Conservation (phyloP, 2,888 invertebrate genomes). For the Agrilus cyanescens region DNA sequence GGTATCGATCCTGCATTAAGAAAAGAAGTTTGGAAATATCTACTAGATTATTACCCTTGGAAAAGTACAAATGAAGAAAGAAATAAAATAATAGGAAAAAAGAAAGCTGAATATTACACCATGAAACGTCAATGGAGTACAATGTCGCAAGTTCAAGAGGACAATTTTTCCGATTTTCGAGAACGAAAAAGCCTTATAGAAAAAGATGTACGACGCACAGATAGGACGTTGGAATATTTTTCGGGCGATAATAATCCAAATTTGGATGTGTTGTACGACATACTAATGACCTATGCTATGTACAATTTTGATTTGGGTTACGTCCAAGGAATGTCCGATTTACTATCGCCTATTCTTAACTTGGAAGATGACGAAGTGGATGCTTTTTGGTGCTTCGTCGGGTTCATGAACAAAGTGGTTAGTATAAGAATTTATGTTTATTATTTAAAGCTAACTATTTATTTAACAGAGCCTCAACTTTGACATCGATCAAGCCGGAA, state of each 20-base stretch:
- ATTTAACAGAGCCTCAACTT: slow-evolving; percentile 69
- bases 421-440: slow-evolving; percentile 29
- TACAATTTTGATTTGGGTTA: slow-evolving; percentile 96
- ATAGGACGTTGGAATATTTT: slow-evolving; percentile 80
- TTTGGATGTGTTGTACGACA: slow-evolving; percentile 71
- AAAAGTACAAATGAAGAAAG: slow-evolving; percentile 62
- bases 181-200: slow-evolving; percentile 91
- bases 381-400: slow-evolving; percentile 98
- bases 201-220: slow-evolving; percentile 95
- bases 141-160: slow-evolving; percentile 77
- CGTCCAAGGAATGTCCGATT: slow-evolving; percentile 96
- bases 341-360: slow-evolving; percentile 83
- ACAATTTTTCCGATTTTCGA: slow-evolving; percentile 73
- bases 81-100: slow-evolving; percentile 53
- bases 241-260: slow-evolving; percentile 91
- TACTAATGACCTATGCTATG: slow-evolving; percentile 97
- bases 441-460: not conserved
- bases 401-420: slow-evolving; percentile 92
- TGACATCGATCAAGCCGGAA: slow-evolving; percentile 92
- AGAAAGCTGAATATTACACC: slow-evolving; percentile 76
- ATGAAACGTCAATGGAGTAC: slow-evolving; percentile 97
- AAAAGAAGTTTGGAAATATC: slow-evolving; percentile 86
- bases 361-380: slow-evolving; percentile 89
- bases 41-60: slow-evolving; percentile 84
- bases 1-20: slow-evolving; percentile 69